Conservation (phyloP, 1,140 invertebrate genomes). For the Dryas iulia region DNA sequence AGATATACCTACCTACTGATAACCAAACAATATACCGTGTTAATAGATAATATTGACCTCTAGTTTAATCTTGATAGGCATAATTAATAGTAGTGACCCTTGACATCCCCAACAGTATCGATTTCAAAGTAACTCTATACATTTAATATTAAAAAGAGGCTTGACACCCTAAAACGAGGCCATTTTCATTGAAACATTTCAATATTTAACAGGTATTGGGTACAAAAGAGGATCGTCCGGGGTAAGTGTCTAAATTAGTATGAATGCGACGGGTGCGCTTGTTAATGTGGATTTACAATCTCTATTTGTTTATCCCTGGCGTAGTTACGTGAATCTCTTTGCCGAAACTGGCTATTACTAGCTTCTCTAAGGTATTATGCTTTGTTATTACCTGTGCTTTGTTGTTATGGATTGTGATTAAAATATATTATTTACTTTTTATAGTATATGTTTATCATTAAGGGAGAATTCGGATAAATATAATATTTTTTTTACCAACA, state of each 20-base stretch:
- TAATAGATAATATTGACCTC: background rate
- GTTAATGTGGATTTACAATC: constrained; percentile 28
- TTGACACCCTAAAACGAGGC: background rate
- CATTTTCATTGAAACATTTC: background rate
- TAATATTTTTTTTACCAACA: no score
- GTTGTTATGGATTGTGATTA: background rate
- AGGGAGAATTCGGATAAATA: no score
- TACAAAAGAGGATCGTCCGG: constrained; percentile 11
- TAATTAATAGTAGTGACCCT: background rate
- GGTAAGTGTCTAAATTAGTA: constrained; percentile 27
- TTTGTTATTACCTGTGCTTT: background rate
- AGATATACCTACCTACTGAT: no score
- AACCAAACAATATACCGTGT: no score
- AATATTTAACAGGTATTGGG: constrained; percentile 7
- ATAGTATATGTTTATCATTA: no score
- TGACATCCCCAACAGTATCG: background rate
- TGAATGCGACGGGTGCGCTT: constrained; percentile 24
- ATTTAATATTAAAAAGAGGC: constrained; percentile 12
- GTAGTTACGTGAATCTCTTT: constrained; percentile 17
- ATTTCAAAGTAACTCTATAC: background rate
- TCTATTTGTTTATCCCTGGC: constrained; percentile 18
- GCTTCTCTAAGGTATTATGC: background rate
- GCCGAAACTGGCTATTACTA: background rate
- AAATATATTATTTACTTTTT: no score
- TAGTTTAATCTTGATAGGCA: background rate